These are phyloP conservation scores for Agrotis segetum DNA, from an alignment of 2,888 invertebrate species.

Conservation along the genomic window DNA sequence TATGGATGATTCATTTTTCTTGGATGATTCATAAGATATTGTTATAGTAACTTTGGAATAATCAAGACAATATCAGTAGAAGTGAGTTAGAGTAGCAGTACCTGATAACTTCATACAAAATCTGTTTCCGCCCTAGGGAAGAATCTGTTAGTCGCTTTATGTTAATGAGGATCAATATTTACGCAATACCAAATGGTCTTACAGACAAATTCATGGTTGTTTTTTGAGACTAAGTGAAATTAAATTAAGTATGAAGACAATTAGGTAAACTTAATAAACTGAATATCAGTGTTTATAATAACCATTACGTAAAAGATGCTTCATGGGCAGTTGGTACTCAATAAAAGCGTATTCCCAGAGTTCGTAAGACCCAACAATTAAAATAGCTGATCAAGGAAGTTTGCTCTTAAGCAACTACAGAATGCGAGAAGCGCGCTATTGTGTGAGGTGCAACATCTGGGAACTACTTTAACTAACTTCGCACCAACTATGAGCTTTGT, in stretches of 20 bases:
- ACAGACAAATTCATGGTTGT: too few relatives aligned
- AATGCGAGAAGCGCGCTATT: constrained; percentile 45
- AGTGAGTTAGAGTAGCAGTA: background rate
- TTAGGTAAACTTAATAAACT: too few relatives aligned
- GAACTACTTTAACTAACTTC: constrained; percentile 40
- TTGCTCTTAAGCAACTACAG: constrained; percentile 35
- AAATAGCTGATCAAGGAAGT: constrained; percentile 48
- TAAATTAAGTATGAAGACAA: too few relatives aligned
- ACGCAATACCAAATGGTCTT: too few relatives aligned
- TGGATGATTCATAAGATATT: too few relatives aligned
- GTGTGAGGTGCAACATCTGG: constrained; percentile 34
- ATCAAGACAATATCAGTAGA: too few relatives aligned
- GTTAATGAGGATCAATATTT: too few relatives aligned
- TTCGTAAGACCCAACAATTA: constrained; percentile 33
- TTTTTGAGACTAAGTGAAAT: too few relatives aligned
- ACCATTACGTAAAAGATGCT: too few relatives aligned
- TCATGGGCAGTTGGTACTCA: constrained; percentile 1
- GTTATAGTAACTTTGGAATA: too few relatives aligned
- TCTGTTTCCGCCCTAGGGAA: background rate
- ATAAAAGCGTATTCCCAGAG: constrained; percentile 9
- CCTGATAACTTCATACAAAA: background rate
- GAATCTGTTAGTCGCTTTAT: background rate
- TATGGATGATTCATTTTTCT: too few relatives aligned
- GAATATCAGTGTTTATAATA: too few relatives aligned
- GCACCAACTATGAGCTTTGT: constrained; percentile 13